A percentile compares a stretch with the other conserved stretches of the same genome.
These are phyloP conservation scores for Coranthus polyacanthus DNA, from an alignment of 2,797 vertebrate species.

Conservation along the genomic window DNA sequence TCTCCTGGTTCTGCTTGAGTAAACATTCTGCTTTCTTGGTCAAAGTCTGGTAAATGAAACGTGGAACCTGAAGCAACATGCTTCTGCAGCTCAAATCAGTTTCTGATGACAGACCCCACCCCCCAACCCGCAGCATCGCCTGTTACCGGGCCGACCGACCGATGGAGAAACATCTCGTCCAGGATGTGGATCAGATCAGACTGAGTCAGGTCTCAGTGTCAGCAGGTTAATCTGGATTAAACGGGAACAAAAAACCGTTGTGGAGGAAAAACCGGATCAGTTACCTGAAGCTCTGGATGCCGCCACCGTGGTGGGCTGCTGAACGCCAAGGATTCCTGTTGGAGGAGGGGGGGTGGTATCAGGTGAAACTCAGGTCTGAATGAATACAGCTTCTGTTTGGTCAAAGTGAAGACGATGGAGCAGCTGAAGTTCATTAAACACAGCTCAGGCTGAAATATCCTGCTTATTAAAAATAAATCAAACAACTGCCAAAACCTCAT, in stretches of 20 bases:
- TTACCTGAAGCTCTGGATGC: conserved; percentile 82
- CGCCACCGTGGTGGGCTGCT: conserved; percentile 58
- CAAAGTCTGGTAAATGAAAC: too few relatives aligned
- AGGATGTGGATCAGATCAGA: conserved; percentile 26
- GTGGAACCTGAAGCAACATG: too few relatives aligned
- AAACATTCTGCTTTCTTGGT: too few relatives aligned
- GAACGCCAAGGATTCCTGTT: conserved; percentile 47
- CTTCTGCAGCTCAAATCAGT: too few relatives aligned
- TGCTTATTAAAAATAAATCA: neutral
- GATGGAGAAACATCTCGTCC: neutral
- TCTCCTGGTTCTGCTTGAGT: too few relatives aligned
- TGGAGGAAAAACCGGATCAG: conserved; percentile 64
- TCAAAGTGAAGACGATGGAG: conserved; percentile 1
- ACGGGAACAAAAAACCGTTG: conserved; percentile 55
- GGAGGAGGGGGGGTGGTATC: conserved; percentile 33
- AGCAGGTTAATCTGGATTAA: conserved; percentile 51
- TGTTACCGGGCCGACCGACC: neutral
- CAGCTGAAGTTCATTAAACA: conserved; percentile 34
- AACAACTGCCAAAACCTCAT: neutral
- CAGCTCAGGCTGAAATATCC: too few relatives aligned
- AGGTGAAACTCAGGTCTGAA: conserved; percentile 37
- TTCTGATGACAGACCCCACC: too few relatives aligned
- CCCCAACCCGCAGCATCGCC: neutral
- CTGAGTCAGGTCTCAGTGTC: conserved; percentile 31
- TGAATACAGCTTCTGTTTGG: conserved; percentile 57